Conservation (phyloP, 2,113 vertebrate genomes). For the Diphyllodes magnificus region DNA sequence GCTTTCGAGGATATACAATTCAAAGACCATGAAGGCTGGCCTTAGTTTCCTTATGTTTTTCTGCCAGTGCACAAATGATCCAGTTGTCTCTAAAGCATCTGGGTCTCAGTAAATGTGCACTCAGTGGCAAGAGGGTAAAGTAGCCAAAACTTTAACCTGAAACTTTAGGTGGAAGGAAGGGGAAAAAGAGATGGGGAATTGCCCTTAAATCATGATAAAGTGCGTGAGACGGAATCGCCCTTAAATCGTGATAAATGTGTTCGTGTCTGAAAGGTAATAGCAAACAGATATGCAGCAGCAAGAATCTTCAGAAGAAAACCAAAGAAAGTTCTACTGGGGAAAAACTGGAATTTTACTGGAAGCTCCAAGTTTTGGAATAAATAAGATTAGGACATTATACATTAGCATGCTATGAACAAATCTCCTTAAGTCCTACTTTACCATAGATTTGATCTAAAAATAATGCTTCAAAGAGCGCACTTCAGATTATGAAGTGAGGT, state of each 20-base stretch:
- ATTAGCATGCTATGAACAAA: not conserved
- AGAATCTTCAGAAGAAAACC: not conserved
- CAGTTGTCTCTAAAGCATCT: not conserved
- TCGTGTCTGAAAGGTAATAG: not conserved
- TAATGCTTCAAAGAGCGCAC: not conserved
- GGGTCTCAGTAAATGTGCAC: not conserved
- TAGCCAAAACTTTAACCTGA: not conserved
- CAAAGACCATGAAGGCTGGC: not conserved
- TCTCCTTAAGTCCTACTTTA: not conserved
- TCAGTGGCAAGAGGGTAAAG: not conserved
- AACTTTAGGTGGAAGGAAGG: not conserved
- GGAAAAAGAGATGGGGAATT: not conserved
- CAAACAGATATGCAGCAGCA: not conserved
- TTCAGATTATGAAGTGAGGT: not conserved
- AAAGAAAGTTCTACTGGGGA: not conserved
- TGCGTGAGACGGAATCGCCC: rapidly evolving
- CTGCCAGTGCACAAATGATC: not conserved
- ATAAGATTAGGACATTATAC: not conserved
- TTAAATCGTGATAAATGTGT: not conserved
- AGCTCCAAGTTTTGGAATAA: not conserved
- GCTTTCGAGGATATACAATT: not conserved
- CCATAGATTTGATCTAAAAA: not conserved
- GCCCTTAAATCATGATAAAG: not conserved
- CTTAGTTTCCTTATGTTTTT: not conserved
- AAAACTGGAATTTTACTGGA: not conserved